Base-by-base conservation (phyloP, 2,888 invertebrate species). In the Phyllotreta cruciferae region DNA sequence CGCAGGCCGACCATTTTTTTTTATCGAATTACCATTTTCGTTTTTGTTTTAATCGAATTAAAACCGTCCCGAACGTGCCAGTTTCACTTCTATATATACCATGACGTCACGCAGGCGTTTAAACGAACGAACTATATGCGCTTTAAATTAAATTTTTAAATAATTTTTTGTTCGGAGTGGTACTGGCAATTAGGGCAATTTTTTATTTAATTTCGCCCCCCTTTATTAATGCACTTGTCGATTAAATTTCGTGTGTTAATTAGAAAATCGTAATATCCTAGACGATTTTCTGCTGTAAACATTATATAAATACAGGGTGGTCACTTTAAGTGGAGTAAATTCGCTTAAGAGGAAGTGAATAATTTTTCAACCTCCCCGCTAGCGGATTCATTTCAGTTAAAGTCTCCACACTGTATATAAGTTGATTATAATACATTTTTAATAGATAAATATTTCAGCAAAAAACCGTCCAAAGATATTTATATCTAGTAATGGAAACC, bases 1-100 rank as follows among this genome's bases (percentile, higher is more conserved):
- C 69, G 71, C 70, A 71, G 72, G 68, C 69, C 67, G 60, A 24
- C 24, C 1, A 24, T 24, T 24, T 24, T 24, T 24, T 24, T 24
- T 24, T 24, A 24, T 24, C 24, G 62, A 63, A 66, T 63, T 66
- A 62, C 57, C 61, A 66, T 58, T 52, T 52, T 35, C 8, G 38
- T 37, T 42, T 45, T 3, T 7, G 10, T 47, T 41, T 24, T 24
- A 24, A 24, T 24, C 24, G 24, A 24, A 24, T 24, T 24, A 24
- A 24, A 24, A 24, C 4, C 24, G 24, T 24, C 24, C 24, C 24
- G 24, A 24, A 24, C 24, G 24, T 4, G 24, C 24, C 24, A 24
- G 24, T 24, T 4, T 4, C 24, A 24, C 24, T 24, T 24, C 24
- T 24, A 24, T 24, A 24, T n/a, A n/a, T n/a, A n/a, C n/a, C n/a